Evolutionary conservation across 2,113 vertebrate genomes (phyloP), one percentile per base, ranked within the genome.

Genomic region (Dunckerocampus dactyliophorus): DNA sequence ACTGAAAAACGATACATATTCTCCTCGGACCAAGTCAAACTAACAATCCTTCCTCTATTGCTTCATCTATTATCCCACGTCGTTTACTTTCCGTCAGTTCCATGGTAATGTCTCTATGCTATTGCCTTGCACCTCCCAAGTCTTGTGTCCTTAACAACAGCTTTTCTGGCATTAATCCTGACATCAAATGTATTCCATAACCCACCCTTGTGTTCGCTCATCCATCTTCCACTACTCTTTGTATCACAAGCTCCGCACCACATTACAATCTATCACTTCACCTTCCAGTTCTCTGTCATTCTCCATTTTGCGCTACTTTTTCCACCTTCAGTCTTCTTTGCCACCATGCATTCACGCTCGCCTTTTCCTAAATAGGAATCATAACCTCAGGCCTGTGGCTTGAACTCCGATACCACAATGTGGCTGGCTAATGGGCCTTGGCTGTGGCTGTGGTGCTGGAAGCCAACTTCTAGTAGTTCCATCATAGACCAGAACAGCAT

Each of bases 321-420:
- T 46, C n/a, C 52, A 46, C 43, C 34, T 59, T 64, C 54, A 50
- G 47, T 52, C 65, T 60, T 56, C 55, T 67, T 65, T 55, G 72
- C 60, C 67, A 73, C 51, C 52, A 67, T 45, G 59, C 66, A 74
- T 66, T 66, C 60, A 74, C 69, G 61, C 50, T 68, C 51, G 58
- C 65, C 71, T 76, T 67, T 61, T 71, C 58, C 69, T 80, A 64
- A 81, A 47, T 15, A 74, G 64, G 60, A 81, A 75, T 80, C 65
- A 76, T 72, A 85, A 87, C 82, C 85, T 85, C 83, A 87, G 67
- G 63, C 71, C 63, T 85, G 83, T 79, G 82, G 83, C 77, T 84
- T 86, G 80, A 82, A 81, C 82, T 86, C 61, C 66, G 69, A 42
- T 52, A 81, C 87, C 83, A 74, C 83, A 88, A 57, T 83, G 81